These are phyloP conservation scores for Pseudobourletiella spinata DNA, from an alignment of 1,140 invertebrate genomes.

Conservation along the genomic window DNA sequence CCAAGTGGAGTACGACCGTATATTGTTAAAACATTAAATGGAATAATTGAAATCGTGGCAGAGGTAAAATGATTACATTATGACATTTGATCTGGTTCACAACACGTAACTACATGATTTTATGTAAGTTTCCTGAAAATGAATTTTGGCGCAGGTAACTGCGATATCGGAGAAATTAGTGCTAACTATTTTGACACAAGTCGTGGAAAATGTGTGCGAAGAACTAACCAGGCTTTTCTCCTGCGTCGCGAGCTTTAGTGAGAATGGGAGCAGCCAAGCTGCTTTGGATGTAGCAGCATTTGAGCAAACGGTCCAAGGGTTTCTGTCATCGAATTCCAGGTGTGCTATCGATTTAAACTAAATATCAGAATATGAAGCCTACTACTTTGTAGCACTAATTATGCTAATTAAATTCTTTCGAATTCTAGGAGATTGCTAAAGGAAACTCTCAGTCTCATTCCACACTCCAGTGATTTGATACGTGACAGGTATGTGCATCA, in stretches of 20 bases:
- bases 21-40: constrained; percentile 41
- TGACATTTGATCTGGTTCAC: too few species aligned
- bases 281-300: constrained; percentile 52
- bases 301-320: constrained; percentile 46
- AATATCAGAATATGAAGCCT: not conserved
- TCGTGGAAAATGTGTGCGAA: constrained; percentile 82
- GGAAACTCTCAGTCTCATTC: constrained; percentile 29
- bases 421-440: constrained; percentile 23
- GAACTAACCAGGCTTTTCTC: constrained; percentile 78
- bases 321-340: constrained; percentile 49
- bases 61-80: constrained; percentile 6
- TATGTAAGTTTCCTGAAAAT: too few species aligned
- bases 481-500: constrained; percentile 15
- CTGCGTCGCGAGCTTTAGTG: constrained; percentile 61
- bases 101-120: too few species aligned
- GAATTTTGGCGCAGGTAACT: constrained; percentile 53
- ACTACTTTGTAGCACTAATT: not conserved
- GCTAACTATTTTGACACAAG: constrained; percentile 64
- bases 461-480: constrained; percentile 12
- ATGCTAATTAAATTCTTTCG: not conserved
- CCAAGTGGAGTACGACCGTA: constrained; percentile 74
- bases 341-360: constrained; percentile 37
- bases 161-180: constrained; percentile 69
- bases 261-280: constrained; percentile 58
- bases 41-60: not conserved